Base-by-base conservation (phyloP, 2,113 vertebrate genomes). In the Notiomystis cincta region DNA sequence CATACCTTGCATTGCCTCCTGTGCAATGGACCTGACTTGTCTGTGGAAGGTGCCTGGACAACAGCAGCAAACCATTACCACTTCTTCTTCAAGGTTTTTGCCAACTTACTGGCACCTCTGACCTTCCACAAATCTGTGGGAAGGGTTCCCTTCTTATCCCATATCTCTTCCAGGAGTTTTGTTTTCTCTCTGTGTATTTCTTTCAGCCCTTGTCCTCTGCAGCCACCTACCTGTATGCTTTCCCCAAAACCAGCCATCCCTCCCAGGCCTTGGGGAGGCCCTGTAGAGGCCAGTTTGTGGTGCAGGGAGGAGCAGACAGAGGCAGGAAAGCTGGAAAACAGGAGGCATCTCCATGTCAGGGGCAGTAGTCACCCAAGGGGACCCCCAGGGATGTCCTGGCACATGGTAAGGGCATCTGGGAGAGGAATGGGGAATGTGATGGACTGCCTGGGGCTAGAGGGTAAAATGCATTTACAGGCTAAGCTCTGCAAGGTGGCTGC, bases 391-490 rank as follows among this genome's bases (percentile, higher is more conserved):
- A 40, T 16, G 15, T 79, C 75, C 42, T 76, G 65, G 44, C 35
- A 51, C 0, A 0, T 38, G 48, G 22, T 5, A 7, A 83, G 30
- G 37, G 44, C 44, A 61, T 24, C 37, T 11, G 7, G 50, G 21
- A 93, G 58, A 44, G 25, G 45, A 94, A 78, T 18, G 47, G 25
- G 5, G 53, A 56, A 79, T 18, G 31, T 3, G 3, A 45, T 45
- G 5, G 30, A 7, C 53, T 61, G 42, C 45, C 23, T 35, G 31
- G 23, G 8, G 10, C 1, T 16, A 51, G 13, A 11, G 19, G 3
- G 2, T 15, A 72, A 89, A 89, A 57, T 9, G 7, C 20, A 45
- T n/a, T 62, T n/a, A 37, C 13, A 47, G 24, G 16, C 15, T 81
- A 31, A 42, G 33, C 15, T 47, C 53, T 76, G 40, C 19, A 44